A percentile compares a stretch with the other conserved stretches of the same genome.
These are phyloP conservation scores for Cotesia glomerata DNA, from an alignment of 1,140 invertebrate genomes.

Conservation along the genomic window DNA sequence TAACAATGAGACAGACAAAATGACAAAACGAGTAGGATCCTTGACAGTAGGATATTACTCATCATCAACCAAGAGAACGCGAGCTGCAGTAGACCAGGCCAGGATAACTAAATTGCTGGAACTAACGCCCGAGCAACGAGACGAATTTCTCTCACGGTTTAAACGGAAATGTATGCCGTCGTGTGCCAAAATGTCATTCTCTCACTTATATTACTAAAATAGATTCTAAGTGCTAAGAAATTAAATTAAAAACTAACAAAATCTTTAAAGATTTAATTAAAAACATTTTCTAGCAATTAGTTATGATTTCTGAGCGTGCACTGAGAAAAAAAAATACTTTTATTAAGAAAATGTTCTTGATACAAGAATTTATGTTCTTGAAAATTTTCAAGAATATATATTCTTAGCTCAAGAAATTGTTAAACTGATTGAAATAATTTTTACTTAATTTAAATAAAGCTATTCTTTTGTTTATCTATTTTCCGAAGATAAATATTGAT, in stretches of 20 bases:
- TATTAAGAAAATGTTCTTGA: no score
- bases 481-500: no score
- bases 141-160: slow-evolving; percentile 13
- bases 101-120: slow-evolving; percentile 1
- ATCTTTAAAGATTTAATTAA: neutral
- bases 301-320: no score
- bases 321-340: no score
- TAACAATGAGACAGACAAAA: neutral
- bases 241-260: neutral
- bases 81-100: no score
- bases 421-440: no score
- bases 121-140: neutral
- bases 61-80: neutral
- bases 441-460: no score
- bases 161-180: slow-evolving; percentile 9
- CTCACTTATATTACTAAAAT: neutral
- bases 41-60: neutral
- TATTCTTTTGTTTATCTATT: no score
- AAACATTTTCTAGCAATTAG: neutral
- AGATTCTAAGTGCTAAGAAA: neutral
- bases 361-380: no score
- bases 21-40: neutral
- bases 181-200: slow-evolving; percentile 12
- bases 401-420: no score
- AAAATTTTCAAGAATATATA: no score